Evolutionary conservation across 2,888 invertebrate genomes (phyloP).

Genomic region (Trissonchulus latispiculum): DNA sequence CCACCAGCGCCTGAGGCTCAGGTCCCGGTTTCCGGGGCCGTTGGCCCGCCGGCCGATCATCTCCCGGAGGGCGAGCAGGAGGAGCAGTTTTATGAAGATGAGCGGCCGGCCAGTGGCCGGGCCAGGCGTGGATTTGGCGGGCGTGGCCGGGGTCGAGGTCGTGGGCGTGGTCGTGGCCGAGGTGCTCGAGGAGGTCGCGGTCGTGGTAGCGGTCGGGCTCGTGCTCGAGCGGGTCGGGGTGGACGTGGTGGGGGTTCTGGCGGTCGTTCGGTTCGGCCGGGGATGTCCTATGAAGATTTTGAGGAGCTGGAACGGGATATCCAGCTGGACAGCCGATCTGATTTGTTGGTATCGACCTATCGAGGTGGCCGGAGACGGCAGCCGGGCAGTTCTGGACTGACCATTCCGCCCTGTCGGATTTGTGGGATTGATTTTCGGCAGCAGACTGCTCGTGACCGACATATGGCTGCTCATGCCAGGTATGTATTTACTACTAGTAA

Average conservation of each 20-base stretch:
- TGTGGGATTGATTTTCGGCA: constrained; percentile 12
- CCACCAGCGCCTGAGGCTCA: neutral
- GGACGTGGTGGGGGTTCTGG: neutral
- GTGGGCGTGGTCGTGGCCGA: neutral
- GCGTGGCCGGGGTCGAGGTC: neutral
- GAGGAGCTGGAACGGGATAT: no score
- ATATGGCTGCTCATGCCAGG: constrained; percentile 4
- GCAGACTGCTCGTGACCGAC: neutral
- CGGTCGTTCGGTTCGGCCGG: neutral
- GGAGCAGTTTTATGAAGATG: neutral
- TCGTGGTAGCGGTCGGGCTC: neutral
- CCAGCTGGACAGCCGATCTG: no score
- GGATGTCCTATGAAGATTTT: constrained; percentile 1
- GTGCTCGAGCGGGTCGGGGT: neutral
- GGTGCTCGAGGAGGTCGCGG: neutral
- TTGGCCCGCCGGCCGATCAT: neutral
- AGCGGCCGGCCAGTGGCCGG: neutral
- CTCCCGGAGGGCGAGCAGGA: neutral
- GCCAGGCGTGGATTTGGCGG: neutral
- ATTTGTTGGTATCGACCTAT: no score
- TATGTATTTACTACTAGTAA: no score
- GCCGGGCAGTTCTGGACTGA: no score
- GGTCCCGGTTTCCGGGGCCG: neutral
- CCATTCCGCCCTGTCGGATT: no score
- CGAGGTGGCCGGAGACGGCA: no score